These are phyloP conservation scores for Trochalopteron elliotii DNA, from an alignment of 2,113 vertebrate species.

Conservation along the genomic window DNA sequence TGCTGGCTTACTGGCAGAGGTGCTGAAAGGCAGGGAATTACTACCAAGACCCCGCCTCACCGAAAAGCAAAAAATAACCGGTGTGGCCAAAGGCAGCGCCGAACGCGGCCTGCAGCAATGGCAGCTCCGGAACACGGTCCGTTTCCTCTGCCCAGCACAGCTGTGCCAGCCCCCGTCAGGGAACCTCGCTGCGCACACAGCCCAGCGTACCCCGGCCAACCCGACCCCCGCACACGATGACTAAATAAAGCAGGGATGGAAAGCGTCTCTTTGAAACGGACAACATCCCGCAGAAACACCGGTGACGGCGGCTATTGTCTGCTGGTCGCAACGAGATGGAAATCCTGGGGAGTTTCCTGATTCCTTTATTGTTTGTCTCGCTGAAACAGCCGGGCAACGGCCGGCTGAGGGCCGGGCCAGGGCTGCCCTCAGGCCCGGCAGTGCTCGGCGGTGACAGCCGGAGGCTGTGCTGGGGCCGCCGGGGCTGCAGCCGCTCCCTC, in stretches of 20 bases:
- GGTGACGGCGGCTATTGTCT: background rate
- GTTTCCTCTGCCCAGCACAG: background rate
- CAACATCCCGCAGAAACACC: background rate
- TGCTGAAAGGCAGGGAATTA: background rate
- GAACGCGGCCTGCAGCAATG: background rate
- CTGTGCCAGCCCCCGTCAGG: background rate
- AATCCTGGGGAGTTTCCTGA: background rate
- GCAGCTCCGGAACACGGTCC: background rate
- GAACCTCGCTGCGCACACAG: background rate
- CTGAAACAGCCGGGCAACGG: background rate
- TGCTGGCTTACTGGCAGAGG: background rate
- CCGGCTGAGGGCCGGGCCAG: background rate
- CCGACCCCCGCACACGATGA: accelerated
- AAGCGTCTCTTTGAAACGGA: background rate
- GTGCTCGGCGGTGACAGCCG: background rate
- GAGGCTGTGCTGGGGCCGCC: background rate
- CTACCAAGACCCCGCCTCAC: background rate
- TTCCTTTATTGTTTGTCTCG: background rate
- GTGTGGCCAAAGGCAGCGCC: background rate
- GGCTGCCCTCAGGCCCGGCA: background rate
- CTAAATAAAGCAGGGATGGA: background rate
- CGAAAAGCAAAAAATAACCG: accelerated
- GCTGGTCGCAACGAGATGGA: background rate
- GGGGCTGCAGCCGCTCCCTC: background rate
- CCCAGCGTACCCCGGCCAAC: background rate